These are phyloP conservation scores for Sparus aurata DNA, from an alignment of 2,797 vertebrate species.

Conservation along the genomic window DNA sequence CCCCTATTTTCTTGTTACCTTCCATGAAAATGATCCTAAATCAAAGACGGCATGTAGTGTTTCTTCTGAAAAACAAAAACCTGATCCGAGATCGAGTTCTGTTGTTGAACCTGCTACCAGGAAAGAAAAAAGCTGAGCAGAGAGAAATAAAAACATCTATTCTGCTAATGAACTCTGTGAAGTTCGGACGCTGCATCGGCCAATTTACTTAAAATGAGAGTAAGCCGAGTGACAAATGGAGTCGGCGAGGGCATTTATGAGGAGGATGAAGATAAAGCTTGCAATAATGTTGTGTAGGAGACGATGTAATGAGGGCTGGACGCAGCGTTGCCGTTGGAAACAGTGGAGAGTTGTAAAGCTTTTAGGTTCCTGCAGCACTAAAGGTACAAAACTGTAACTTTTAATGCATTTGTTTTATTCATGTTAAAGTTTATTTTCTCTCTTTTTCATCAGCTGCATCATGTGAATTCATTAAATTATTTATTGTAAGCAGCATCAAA, in stretches of 20 bases:
- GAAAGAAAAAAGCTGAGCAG: neutral
- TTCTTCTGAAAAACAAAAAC: too few species aligned
- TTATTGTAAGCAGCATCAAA: neutral
- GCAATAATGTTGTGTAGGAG: slow-evolving; percentile 24
- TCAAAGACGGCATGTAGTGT: too few species aligned
- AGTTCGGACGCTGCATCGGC: neutral
- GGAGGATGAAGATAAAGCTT: slow-evolving; percentile 25
- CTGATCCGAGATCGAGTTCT: too few species aligned
- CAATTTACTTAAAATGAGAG: slow-evolving; percentile 6
- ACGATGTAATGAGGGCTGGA: slow-evolving; percentile 27
- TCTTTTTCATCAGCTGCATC: neutral
- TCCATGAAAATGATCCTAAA: too few species aligned
- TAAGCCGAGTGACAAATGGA: slow-evolving; percentile 5
- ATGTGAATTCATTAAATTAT: neutral
- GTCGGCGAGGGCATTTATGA: slow-evolving; percentile 19
- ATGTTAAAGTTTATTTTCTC: neutral
- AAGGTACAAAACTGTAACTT: neutral
- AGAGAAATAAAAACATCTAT: neutral
- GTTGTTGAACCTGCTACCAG: neutral
- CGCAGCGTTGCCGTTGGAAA: slow-evolving; percentile 9
- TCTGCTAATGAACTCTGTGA: slow-evolving; percentile 9
- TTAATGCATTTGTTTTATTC: neutral
- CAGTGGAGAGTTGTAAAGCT: neutral
- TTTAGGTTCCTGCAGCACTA: neutral
- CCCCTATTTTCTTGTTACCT: too few species aligned